Conservation (phyloP, 2,113 vertebrate species). For the Odobenus rosmarus region DNA sequence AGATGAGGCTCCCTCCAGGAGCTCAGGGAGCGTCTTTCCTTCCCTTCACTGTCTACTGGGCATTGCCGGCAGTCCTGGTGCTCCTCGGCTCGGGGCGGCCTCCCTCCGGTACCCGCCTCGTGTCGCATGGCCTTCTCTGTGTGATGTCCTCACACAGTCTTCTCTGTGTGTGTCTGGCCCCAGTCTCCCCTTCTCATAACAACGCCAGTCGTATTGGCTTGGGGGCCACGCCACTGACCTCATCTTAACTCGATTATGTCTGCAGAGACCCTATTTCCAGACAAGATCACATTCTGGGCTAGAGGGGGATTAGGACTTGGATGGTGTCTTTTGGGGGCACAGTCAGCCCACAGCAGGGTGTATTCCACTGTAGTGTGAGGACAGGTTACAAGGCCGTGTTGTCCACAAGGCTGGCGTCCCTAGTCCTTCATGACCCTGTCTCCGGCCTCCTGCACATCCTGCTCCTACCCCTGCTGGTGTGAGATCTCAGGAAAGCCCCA, state of each 20-base stretch:
- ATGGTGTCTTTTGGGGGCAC: background rate
- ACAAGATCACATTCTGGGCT: background rate
- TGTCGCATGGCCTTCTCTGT: background rate
- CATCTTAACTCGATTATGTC: background rate
- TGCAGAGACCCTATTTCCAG: background rate
- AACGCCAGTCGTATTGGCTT: background rate
- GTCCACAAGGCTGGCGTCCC: background rate
- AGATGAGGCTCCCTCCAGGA: background rate
- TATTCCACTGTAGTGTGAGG: too few species aligned
- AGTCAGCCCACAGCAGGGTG: background rate
- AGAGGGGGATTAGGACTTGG: background rate
- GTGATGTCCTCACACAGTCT: background rate
- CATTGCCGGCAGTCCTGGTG: background rate
- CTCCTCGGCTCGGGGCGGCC: background rate
- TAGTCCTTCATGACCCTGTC: fast-evolving
- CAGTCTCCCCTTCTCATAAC: background rate
- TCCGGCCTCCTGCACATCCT: fast-evolving
- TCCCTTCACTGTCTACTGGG: background rate
- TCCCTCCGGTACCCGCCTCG: background rate
- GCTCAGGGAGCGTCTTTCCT: background rate
- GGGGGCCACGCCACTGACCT: background rate
- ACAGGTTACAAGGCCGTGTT: fast-evolving
- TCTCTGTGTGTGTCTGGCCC: background rate
- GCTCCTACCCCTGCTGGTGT: too few species aligned
- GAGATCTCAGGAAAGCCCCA: background rate